A percentile compares a stretch with the other conserved stretches of the same genome.
These are phyloP conservation scores for Acrobasis suavella DNA, from an alignment of 2,888 invertebrate species.

Conservation along the genomic window DNA sequence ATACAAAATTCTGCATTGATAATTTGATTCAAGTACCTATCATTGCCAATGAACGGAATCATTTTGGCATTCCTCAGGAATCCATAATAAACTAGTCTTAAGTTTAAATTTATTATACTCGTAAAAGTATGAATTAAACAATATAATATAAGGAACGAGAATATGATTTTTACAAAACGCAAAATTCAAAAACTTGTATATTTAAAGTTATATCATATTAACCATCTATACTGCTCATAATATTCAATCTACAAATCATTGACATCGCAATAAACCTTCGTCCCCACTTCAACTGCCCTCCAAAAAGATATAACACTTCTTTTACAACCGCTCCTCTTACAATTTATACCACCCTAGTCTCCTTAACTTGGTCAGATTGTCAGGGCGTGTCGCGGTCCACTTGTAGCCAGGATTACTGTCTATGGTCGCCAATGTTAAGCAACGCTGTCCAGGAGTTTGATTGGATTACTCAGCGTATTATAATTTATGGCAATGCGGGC, in stretches of 20 bases:
- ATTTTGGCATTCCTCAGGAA: too few relatives aligned
- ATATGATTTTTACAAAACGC: too few relatives aligned
- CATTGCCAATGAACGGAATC: too few relatives aligned
- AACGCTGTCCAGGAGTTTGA: conserved; percentile 33
- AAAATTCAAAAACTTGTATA: not conserved
- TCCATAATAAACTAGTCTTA: too few relatives aligned
- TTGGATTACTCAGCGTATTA: conserved; percentile 31
- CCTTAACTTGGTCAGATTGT: conserved; percentile 25
- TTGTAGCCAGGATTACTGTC: conserved; percentile 32
- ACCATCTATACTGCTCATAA: not conserved
- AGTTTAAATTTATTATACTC: too few relatives aligned
- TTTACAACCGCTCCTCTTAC: not conserved
- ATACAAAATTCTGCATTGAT: too few relatives aligned
- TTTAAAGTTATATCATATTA: not conserved
- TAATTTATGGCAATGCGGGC: not conserved
- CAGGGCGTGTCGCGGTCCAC: conserved; percentile 26
- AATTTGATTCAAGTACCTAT: too few relatives aligned
- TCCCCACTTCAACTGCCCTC: not conserved
- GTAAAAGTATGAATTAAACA: too few relatives aligned
- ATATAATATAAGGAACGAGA: too few relatives aligned
- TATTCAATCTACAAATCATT: not conserved
- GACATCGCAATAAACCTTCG: not conserved
- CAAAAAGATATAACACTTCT: not conserved
- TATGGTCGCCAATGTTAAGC: conserved; percentile 30
- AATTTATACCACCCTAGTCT: conserved; percentile 35